Base-by-base conservation (phyloP, 2,888 invertebrate genomes). In the Xylophagus ater region DNA sequence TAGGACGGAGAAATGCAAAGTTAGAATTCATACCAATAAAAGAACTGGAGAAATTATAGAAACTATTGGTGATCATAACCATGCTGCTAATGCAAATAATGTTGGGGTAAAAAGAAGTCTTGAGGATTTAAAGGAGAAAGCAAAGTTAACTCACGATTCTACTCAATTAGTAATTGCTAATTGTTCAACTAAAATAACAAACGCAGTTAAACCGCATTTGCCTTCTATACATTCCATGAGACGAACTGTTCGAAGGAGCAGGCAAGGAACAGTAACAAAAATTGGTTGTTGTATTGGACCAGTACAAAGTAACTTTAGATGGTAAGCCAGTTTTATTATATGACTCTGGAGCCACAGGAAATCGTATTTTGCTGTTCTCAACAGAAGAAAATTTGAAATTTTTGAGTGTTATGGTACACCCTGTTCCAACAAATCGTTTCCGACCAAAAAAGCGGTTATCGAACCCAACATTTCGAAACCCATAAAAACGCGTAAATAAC, bases 311-410 rank as follows among this genome's bases (percentile, higher is more conserved):
- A 12, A 18, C 31, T 17, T 9, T 7, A 31, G 19, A 18, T 31
- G 31, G 31, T 14, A 29, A 29, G 15, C 29, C 15, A 14, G 13
- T 29, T 29, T 29, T 29, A 15, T 8, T 29, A 29, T 31, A 31
- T 13, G 31, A 31, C 18, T 31, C 31, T 8, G 18, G 18, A 18
- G 18, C 4, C 7, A 8, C 31, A 18, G 19, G 18, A 18, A 15
- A 31, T 17, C 31, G 31, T 18, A 31, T 18, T 19, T 31, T 31
- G n/a, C n/a, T 31, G 19, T 31, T 31, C 19, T 31, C 31, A 31
- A 31, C 31, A 3, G 31, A 31, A n/a, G 31, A 31, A 18, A 31
- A 31, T 31, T 18, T 31, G 18, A 10, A 18, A 18, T 31, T 31
- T 31, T 31, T 31, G 31, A 10, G 19, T n/a, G n/a, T n/a, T n/a